Evolutionary conservation across 2,888 invertebrate species (phyloP).

Genomic region (Koerneria pararmatus): DNA sequence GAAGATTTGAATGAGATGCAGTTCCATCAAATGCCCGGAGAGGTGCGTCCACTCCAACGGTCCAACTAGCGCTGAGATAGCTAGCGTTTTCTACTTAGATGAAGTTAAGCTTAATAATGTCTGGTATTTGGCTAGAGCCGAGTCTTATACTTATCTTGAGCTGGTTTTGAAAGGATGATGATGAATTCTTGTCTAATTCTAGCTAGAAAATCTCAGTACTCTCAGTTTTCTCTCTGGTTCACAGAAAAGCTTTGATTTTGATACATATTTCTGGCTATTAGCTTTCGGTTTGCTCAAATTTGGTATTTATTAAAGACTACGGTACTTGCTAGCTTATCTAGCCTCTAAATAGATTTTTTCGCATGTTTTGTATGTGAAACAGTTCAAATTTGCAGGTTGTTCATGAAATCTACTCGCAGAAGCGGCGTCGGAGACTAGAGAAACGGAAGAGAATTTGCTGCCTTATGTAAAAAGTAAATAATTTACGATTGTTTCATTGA

Average conservation of each 20-base stretch:
- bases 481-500: neutral
- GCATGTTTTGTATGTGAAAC: neutral
- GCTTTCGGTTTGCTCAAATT: too few relatives aligned
- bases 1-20: conserved; percentile 37
- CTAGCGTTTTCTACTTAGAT: neutral
- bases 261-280: too few relatives aligned
- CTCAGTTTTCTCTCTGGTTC: too few relatives aligned
- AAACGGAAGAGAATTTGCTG: conserved; percentile 24
- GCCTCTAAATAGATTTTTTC: too few relatives aligned
- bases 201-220: too few relatives aligned
- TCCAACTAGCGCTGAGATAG: neutral
- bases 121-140: conserved; percentile 29
- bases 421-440: conserved; percentile 25
- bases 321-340: too few relatives aligned
- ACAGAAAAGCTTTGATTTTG: too few relatives aligned
- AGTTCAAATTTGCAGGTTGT: neutral
- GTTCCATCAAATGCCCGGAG: conserved; percentile 27
- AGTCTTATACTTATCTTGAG: too few relatives aligned
- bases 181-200: too few relatives aligned
- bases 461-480: conserved; percentile 22
- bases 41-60: neutral
- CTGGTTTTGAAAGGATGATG: too few relatives aligned
- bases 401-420: conserved; percentile 38
- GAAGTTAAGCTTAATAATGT: neutral
- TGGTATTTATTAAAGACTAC: too few relatives aligned